Conservation (phyloP, 2,888 invertebrate species). For the Hydropsyche betteni region DNA sequence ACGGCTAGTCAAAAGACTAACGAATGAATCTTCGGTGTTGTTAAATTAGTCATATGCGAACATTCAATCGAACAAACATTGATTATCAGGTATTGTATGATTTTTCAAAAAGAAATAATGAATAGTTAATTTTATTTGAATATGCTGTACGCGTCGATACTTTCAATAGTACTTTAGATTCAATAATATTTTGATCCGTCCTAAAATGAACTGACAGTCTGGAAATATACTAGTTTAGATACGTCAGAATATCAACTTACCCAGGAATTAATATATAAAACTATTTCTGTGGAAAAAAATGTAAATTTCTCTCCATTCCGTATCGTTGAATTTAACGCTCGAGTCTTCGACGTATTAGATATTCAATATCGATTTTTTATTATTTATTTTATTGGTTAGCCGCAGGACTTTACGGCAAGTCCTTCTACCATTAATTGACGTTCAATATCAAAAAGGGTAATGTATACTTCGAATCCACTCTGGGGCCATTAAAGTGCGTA, state of each 20-base stretch:
- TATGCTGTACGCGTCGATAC: neutral
- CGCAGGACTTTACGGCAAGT: neutral
- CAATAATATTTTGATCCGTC: slow-evolving; percentile 21
- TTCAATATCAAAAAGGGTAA: slow-evolving; percentile 7
- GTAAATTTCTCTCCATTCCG: no score
- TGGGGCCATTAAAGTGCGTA: slow-evolving; percentile 13
- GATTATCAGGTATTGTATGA: no score
- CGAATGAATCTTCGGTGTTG: neutral
- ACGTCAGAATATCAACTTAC: neutral
- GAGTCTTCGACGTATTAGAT: no score
- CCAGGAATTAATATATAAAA: neutral
- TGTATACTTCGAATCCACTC: slow-evolving; percentile 1
- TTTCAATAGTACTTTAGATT: neutral
- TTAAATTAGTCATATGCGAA: neutral
- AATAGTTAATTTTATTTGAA: neutral
- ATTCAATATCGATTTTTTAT: no score
- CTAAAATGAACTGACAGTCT: slow-evolving; percentile 8
- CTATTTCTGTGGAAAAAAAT: no score
- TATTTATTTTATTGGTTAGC: no score
- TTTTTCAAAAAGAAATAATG: no score
- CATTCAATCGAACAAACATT: no score
- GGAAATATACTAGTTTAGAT: slow-evolving; percentile 1
- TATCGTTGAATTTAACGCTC: no score
- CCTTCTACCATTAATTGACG: slow-evolving; percentile 13
- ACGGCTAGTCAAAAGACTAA: neutral